Evolutionary conservation across 1,140 invertebrate genomes (phyloP).

Genomic region (Achroia grisella): DNA sequence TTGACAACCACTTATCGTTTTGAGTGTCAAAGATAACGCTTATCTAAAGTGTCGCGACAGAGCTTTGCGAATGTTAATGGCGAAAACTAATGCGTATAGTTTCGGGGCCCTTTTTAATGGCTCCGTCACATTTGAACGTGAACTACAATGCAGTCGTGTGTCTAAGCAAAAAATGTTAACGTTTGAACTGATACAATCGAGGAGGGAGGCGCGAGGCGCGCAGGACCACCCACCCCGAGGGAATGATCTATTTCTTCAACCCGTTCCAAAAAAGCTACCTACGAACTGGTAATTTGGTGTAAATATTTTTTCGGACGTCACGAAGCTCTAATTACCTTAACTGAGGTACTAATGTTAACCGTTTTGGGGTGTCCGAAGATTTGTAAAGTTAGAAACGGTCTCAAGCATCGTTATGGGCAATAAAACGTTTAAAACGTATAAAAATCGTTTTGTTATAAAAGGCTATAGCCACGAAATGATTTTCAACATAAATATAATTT

Average conservation of each 20-base stretch:
- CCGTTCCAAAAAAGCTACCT: slow-evolving; percentile 15
- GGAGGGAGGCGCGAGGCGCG: slow-evolving; percentile 13
- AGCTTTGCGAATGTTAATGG: slow-evolving; percentile 21
- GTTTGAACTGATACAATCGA: slow-evolving; percentile 40
- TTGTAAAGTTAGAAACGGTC: not conserved
- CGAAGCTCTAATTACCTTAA: slow-evolving; percentile 24
- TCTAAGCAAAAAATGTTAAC: slow-evolving; percentile 23
- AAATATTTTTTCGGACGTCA: slow-evolving; percentile 16
- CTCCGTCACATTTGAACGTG: slow-evolving; percentile 3
- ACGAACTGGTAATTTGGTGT: slow-evolving; percentile 7
- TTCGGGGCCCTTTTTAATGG: slow-evolving; percentile 12
- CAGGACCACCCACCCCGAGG: slow-evolving; percentile 37
- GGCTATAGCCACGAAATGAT: slow-evolving; percentile 13
- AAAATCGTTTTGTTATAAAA: slow-evolving; percentile 10
- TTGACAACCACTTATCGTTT: not conserved
- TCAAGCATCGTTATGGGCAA: not conserved
- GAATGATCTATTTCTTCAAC: slow-evolving; percentile 28
- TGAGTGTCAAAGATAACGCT: not conserved
- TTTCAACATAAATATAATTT: slow-evolving; percentile 56
- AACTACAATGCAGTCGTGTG: slow-evolving; percentile 24
- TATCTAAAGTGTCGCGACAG: slow-evolving; percentile 2
- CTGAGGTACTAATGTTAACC: slow-evolving; percentile 9
- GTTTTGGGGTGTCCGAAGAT: not conserved
- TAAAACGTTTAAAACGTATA: not conserved
- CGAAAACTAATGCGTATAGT: slow-evolving; percentile 4